Conservation (phyloP, 2,797 vertebrate genomes). For the Sitta carolinensis region DNA sequence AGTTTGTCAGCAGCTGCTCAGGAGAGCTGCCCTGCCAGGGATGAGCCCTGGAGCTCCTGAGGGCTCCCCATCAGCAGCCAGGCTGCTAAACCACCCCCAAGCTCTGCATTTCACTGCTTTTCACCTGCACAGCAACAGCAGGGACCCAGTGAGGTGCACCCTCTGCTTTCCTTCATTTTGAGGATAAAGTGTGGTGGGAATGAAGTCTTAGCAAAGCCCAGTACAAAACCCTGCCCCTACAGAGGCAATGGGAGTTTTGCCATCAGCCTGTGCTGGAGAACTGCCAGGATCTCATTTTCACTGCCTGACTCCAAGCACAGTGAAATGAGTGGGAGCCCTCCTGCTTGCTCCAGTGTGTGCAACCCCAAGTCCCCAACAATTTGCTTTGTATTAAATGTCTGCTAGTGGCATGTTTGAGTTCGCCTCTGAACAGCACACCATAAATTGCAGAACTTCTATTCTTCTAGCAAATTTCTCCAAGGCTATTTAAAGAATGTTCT, state of each 20-base stretch:
- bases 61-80: background rate
- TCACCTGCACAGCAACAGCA: background rate
- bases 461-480: background rate
- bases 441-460: background rate
- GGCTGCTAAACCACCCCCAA: background rate
- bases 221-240: background rate
- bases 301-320: background rate
- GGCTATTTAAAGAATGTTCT: background rate
- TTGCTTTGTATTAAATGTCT: background rate
- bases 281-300: background rate
- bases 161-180: background rate
- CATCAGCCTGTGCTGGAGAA: background rate
- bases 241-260: background rate
- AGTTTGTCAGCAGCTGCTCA: background rate
- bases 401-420: background rate
- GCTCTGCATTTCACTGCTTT: background rate
- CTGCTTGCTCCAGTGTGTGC: background rate
- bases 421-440: background rate
- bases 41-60: background rate
- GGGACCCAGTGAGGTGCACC: accelerated
- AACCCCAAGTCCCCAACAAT: background rate
- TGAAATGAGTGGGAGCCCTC: background rate
- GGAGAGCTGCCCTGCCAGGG: background rate
- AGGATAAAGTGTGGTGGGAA: background rate
- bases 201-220: background rate